Conservation (phyloP, 2,888 invertebrate species). For the Melanotus villosus region DNA sequence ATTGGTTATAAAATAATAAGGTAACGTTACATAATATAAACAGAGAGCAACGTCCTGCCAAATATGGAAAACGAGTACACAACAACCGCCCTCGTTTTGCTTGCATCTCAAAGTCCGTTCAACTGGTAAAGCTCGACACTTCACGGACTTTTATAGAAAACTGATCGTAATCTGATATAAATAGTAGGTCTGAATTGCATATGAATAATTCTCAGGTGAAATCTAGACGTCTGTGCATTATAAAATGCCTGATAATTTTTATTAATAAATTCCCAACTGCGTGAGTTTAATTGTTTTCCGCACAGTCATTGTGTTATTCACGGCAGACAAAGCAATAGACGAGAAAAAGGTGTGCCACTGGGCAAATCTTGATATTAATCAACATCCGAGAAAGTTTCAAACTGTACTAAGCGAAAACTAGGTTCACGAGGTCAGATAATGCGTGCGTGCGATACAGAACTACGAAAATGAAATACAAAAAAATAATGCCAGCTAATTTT, state of each 20-base stretch:
- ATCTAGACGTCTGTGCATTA: too few species aligned
- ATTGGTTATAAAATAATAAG: conserved; percentile 21
- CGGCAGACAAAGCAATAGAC: background rate
- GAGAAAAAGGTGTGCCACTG: background rate
- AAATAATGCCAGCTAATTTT: background rate
- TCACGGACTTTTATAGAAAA: background rate
- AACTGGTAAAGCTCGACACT: conserved; percentile 24
- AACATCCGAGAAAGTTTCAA: background rate
- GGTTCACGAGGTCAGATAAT: too few species aligned
- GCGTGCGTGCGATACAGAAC: background rate
- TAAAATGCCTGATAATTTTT: too few species aligned
- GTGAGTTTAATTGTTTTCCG: background rate
- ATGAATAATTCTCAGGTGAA: too few species aligned
- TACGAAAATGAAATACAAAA: background rate
- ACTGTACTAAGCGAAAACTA: too few species aligned
- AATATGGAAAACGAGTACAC: conserved; percentile 27
- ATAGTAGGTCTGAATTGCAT: too few species aligned
- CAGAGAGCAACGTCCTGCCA: conserved; percentile 33
- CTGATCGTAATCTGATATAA: too few species aligned
- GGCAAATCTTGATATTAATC: background rate
- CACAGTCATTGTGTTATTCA: background rate
- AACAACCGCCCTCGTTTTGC: conserved; percentile 28
- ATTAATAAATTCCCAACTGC: background rate
- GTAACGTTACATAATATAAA: conserved; percentile 27
- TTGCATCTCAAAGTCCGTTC: conserved; percentile 28